phyloP scores from a whole-genome alignment of 2,113 vertebrate species.

The Oreotragus oreotragus region DNA sequence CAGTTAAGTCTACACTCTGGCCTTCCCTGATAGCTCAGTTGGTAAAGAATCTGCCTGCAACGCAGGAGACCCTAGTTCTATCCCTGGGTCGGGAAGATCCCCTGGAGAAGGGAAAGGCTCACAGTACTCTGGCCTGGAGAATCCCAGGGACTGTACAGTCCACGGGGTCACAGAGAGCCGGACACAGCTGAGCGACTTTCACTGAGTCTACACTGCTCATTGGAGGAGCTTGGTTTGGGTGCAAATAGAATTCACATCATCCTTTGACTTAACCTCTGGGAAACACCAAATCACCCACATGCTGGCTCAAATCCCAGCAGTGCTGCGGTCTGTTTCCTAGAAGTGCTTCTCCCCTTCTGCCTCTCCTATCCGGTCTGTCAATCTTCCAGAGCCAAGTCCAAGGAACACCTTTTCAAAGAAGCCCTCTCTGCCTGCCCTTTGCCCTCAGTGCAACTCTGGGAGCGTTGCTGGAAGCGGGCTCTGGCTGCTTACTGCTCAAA shows the following conservation, averaged over 20 bases:
- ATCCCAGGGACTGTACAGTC: background rate
- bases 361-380: background rate
- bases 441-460: too few species aligned
- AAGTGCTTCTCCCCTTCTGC: background rate
- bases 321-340: background rate
- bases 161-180: background rate
- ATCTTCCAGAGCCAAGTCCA: background rate
- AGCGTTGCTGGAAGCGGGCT: background rate
- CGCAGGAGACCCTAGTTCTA: background rate
- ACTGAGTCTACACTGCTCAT: background rate
- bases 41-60: background rate
- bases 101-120: background rate
- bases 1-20: background rate
- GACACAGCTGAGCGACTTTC: fast-evolving
- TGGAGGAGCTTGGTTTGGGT: background rate
- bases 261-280: background rate
- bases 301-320: background rate
- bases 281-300: background rate
- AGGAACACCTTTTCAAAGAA: background rate
- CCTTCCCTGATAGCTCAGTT: background rate
- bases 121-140: background rate
- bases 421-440: background rate
- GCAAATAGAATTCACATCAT: background rate
- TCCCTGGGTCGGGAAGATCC: background rate
- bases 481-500: background rate